Evolutionary conservation across 2,888 invertebrate species (phyloP).

Genomic region (Cabera pusaria): DNA sequence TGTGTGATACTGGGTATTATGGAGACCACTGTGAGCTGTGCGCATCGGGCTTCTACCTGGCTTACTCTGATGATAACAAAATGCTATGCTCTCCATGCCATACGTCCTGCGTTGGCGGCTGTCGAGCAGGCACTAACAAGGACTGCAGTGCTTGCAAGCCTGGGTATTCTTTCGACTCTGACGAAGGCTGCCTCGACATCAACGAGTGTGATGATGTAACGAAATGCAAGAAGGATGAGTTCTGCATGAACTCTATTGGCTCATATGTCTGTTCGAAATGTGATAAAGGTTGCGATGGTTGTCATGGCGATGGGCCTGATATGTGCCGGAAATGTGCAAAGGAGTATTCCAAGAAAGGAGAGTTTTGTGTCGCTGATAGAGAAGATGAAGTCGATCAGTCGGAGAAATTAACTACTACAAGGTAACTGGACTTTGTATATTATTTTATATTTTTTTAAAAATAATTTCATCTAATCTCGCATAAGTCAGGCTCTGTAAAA

Average conservation of each 20-base stretch:
- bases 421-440: no score
- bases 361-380: slow-evolving; percentile 89
- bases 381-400: slow-evolving; percentile 56
- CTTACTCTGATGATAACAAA: slow-evolving; percentile 89
- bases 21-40: slow-evolving; percentile 93
- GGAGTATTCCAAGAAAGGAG: slow-evolving; percentile 88
- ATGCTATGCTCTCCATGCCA: slow-evolving; percentile 92
- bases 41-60: slow-evolving; percentile 86
- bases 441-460: not conserved
- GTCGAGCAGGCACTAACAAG: slow-evolving; percentile 88
- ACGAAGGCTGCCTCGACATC: slow-evolving; percentile 91
- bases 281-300: slow-evolving; percentile 92
- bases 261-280: slow-evolving; percentile 91
- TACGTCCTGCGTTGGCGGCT: slow-evolving; percentile 89
- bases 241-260: slow-evolving; percentile 95
- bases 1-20: slow-evolving; percentile 91
- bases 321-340: slow-evolving; percentile 92
- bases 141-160: slow-evolving; percentile 83
- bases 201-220: slow-evolving; percentile 89
- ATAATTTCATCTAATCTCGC: no score
- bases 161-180: slow-evolving; percentile 89
- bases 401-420: slow-evolving; percentile 58
- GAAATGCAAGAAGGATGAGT: slow-evolving; percentile 86
- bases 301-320: slow-evolving; percentile 95
- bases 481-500: no score